A percentile compares a stretch with the other conserved stretches of the same genome.
These are phyloP conservation scores for Synergus gifuensis DNA, from an alignment of 2,888 invertebrate species.

Conservation along the genomic window DNA sequence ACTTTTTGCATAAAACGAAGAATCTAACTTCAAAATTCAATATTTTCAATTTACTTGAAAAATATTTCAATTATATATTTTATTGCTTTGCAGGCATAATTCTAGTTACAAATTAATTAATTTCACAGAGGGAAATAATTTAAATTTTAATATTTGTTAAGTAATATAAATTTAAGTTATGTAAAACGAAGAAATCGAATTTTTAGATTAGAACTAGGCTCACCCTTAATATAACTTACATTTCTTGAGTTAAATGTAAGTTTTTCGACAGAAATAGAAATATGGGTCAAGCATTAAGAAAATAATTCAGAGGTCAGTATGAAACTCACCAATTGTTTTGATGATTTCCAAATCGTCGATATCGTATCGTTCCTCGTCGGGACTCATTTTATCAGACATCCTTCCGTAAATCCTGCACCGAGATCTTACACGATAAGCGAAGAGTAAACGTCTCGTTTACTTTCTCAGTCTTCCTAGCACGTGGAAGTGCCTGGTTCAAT, in stretches of 20 bases:
- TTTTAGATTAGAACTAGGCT: too few species aligned
- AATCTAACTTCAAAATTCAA: too few species aligned
- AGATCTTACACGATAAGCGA: constrained; percentile 14
- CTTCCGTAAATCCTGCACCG: constrained; percentile 38
- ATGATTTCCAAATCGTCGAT: constrained; percentile 91
- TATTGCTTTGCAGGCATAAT: too few species aligned
- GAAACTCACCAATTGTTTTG: constrained; percentile 90
- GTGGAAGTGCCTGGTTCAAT: constrained; percentile 66
- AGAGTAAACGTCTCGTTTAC: constrained; percentile 43
- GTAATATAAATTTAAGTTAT: too few species aligned
- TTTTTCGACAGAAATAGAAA: not conserved
- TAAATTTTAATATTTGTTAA: too few species aligned
- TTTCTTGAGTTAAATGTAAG: not conserved
- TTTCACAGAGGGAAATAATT: too few species aligned
- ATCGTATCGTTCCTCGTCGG: constrained; percentile 79
- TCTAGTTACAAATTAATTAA: too few species aligned
- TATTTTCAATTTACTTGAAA: too few species aligned
- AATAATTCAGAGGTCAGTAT: not conserved
- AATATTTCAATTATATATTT: too few species aligned
- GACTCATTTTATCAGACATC: constrained; percentile 67
- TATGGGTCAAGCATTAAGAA: not conserved
- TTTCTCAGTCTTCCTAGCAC: constrained; percentile 50
- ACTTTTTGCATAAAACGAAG: too few species aligned
- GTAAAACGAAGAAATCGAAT: too few species aligned
- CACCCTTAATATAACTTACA: too few species aligned